Evolutionary conservation across 2,113 vertebrate genomes (phyloP).

Genomic region (Scomber colias): DNA sequence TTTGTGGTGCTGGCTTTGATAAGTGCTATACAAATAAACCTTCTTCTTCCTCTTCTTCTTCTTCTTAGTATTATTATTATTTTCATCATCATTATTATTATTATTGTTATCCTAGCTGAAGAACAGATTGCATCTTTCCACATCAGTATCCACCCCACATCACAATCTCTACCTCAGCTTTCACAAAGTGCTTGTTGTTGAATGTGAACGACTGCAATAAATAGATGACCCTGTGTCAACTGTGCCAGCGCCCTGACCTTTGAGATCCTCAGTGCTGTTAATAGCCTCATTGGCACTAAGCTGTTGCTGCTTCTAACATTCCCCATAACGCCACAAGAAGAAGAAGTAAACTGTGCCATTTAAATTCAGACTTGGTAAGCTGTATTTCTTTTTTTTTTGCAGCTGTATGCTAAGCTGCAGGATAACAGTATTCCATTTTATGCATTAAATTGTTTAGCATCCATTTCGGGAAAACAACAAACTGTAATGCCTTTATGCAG

Average conservation of each 20-base stretch:
- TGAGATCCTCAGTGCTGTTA: conserved; percentile 40
- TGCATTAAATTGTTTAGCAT: conserved; percentile 37
- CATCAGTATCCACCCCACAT: conserved; percentile 3
- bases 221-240: conserved; percentile 41
- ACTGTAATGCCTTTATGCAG: conserved; percentile 32
- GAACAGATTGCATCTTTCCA: neutral
- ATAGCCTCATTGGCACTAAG: conserved; percentile 50
- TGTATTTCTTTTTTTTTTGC: conserved; percentile 21
- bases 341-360: conserved; percentile 28
- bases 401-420: conserved; percentile 45
- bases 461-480: conserved; percentile 23
- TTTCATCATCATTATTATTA: no score
- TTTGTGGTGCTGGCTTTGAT: no score
- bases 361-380: conserved; percentile 42
- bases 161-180: conserved; percentile 8
- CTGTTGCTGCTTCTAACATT: conserved; percentile 48
- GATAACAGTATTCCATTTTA: conserved; percentile 48
- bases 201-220: conserved; percentile 38
- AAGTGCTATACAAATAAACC: no score
- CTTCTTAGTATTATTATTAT: no score
- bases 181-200: conserved; percentile 1
- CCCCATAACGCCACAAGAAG: neutral
- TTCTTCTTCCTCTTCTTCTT: no score
- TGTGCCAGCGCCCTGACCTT: conserved; percentile 32
- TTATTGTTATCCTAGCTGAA: neutral